A percentile compares a stretch with the other conserved stretches of the same genome.
phyloP scores from a whole-genome alignment of 2,113 vertebrate species.

The Panurus biarmicus region DNA sequence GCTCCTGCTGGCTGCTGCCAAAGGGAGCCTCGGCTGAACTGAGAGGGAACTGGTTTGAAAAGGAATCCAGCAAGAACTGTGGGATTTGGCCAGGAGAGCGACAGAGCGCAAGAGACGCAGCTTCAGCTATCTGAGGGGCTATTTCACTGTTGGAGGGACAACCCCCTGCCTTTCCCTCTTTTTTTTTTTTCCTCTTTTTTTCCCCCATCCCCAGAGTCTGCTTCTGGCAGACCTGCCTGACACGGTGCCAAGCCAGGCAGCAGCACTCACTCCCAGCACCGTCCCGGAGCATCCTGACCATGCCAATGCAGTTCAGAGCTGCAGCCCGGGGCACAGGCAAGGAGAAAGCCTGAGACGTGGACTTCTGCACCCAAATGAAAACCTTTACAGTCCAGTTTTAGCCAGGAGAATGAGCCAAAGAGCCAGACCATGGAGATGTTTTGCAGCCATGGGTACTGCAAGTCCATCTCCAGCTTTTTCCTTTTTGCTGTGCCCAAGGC shows the following conservation, averaged over 20 bases:
- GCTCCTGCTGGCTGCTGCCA: not conserved
- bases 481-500: not conserved
- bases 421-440: not conserved
- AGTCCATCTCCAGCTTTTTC: not conserved
- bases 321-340: not conserved
- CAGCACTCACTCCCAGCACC: not conserved
- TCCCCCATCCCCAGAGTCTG: too few relatives aligned
- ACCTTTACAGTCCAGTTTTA: not conserved
- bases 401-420: not conserved
- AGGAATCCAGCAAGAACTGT: not conserved
- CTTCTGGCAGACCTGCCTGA: not conserved
- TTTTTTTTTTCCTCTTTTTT: too few relatives aligned
- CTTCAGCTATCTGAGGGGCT: fast-evolving
- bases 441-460: not conserved
- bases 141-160: not conserved
- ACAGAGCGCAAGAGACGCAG: not conserved
- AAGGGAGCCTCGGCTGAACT: not conserved
- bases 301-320: not conserved
- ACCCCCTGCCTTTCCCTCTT: fast-evolving
- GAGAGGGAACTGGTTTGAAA: not conserved
- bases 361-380: not conserved
- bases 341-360: not conserved
- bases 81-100: slow-evolving; percentile 7
- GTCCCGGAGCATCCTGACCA: not conserved
- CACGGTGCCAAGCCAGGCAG: not conserved